Percentiles rank a stretch among this genome's conserved stretches.
Evolutionary conservation across 2,888 invertebrate genomes (phyloP).

Genomic region (Antitype chi): DNA sequence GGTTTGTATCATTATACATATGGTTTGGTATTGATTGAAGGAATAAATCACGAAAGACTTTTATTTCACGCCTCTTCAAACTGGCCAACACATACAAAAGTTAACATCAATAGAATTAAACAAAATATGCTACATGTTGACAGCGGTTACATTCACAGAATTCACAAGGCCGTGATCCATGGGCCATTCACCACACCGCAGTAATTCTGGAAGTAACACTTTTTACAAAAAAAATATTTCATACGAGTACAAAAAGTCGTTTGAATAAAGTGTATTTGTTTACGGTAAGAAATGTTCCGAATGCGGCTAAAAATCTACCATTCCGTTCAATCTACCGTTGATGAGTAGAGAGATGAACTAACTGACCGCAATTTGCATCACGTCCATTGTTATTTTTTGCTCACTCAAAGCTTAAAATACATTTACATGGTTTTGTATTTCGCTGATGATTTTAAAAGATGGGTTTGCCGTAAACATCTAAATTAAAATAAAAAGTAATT

Average conservation of each 20-base stretch:
- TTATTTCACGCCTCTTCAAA: constrained; percentile 32
- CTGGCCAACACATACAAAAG: constrained; percentile 30
- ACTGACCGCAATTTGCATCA: not conserved
- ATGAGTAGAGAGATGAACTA: not conserved
- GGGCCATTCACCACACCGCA: not conserved
- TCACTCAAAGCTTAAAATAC: not conserved
- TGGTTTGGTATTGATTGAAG: constrained; percentile 21
- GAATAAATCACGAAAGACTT: constrained; percentile 40
- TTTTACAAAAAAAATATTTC: not conserved
- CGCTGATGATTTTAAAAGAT: not conserved
- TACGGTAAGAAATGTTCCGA: not conserved
- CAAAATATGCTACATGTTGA: constrained; percentile 33
- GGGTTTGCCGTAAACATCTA: too few relatives aligned
- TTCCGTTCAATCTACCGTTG: too few relatives aligned
- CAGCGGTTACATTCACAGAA: constrained; percentile 1
- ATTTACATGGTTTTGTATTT: not conserved
- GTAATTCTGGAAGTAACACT: not conserved
- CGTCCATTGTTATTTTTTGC: not conserved
- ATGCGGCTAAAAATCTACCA: not conserved
- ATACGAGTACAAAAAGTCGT: not conserved
- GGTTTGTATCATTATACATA: constrained; percentile 3
- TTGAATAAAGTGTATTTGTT: not conserved
- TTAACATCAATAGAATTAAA: constrained; percentile 30
- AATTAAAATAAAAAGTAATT: too few relatives aligned
- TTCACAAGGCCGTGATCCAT: constrained; percentile 21